phyloP scores from a whole-genome alignment of 2,113 vertebrate genomes.

The Actenoides hombroni region DNA sequence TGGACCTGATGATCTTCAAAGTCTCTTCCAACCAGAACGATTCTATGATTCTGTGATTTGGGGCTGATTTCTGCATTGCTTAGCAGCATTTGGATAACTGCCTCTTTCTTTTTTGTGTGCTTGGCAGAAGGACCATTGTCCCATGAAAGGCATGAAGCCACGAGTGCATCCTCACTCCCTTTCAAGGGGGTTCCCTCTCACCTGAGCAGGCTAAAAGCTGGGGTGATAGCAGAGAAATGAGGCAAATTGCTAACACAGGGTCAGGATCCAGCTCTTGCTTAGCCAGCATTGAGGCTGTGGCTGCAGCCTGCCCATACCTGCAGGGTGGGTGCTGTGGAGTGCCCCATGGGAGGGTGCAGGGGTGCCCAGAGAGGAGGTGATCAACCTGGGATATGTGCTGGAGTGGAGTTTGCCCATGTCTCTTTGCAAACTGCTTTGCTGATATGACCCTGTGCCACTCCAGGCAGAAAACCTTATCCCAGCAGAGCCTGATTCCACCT shows the following conservation, averaged over 20 bases:
- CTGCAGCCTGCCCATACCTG: fast-evolving
- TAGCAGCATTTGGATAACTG: not conserved
- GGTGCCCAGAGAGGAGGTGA: not conserved
- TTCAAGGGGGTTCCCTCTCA: not conserved
- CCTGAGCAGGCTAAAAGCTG: not conserved
- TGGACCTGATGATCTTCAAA: too few relatives aligned
- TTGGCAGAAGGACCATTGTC: not conserved
- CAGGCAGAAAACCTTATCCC: not conserved
- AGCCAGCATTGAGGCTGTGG: not conserved
- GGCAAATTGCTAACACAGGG: fast-evolving
- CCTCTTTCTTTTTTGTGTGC: too few relatives aligned
- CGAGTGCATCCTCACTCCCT: not conserved
- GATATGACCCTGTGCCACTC: too few relatives aligned
- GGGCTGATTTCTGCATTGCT: not conserved
- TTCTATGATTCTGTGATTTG: too few relatives aligned
- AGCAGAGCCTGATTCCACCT: fast-evolving
- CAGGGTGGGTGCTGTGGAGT: not conserved
- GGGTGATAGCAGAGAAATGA: not conserved
- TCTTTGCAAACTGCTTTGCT: not conserved
- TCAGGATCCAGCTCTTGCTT: not conserved
- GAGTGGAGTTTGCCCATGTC: fast-evolving
- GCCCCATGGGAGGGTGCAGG: not conserved
- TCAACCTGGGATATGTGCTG: fast-evolving
- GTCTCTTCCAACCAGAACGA: too few relatives aligned
- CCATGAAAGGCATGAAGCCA: not conserved